phyloP scores from a whole-genome alignment of 2,888 invertebrate species.

The Hypomecis punctinalis region DNA sequence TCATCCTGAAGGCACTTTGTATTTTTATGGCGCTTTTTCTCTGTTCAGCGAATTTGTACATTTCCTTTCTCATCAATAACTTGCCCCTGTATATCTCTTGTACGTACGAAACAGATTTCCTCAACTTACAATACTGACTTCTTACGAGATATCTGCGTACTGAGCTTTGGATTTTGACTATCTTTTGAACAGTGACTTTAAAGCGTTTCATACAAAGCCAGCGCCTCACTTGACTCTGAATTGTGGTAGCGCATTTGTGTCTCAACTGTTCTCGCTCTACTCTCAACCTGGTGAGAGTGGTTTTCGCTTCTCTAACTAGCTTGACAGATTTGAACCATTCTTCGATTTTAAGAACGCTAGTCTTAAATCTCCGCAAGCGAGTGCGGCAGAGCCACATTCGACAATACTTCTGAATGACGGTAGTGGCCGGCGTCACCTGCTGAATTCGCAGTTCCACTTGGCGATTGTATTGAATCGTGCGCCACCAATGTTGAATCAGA shows the following conservation, averaged over 20 bases:
- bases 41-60: slow-evolving; percentile 51
- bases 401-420: slow-evolving; percentile 72
- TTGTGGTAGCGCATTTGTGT: slow-evolving; percentile 57
- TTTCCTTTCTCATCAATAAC: slow-evolving; percentile 65
- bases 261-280: slow-evolving; percentile 54
- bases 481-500: slow-evolving; percentile 86
- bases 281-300: slow-evolving; percentile 53
- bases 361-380: slow-evolving; percentile 59
- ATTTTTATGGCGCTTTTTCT: slow-evolving; percentile 62
- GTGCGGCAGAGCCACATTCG: slow-evolving; percentile 70
- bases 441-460: slow-evolving; percentile 68
- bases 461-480: slow-evolving; percentile 70
- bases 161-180: slow-evolving; percentile 61
- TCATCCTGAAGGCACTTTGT: slow-evolving; percentile 76
- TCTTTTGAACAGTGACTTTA: slow-evolving; percentile 50
- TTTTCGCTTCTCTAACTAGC: slow-evolving; percentile 61
- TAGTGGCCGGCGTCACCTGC: slow-evolving; percentile 62
- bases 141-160: slow-evolving; percentile 61
- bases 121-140: slow-evolving; percentile 56
- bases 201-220: slow-evolving; percentile 67
- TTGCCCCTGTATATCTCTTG: slow-evolving; percentile 74
- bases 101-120: slow-evolving; percentile 57
- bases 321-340: slow-evolving; percentile 74
- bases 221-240: slow-evolving; percentile 65
- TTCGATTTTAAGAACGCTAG: slow-evolving; percentile 80